A percentile compares a stretch with the other conserved stretches of the same genome.
These are phyloP conservation scores for Drosophila nr. perissopoda DNA, from an alignment of 2,888 invertebrate species.

Conservation along the genomic window DNA sequence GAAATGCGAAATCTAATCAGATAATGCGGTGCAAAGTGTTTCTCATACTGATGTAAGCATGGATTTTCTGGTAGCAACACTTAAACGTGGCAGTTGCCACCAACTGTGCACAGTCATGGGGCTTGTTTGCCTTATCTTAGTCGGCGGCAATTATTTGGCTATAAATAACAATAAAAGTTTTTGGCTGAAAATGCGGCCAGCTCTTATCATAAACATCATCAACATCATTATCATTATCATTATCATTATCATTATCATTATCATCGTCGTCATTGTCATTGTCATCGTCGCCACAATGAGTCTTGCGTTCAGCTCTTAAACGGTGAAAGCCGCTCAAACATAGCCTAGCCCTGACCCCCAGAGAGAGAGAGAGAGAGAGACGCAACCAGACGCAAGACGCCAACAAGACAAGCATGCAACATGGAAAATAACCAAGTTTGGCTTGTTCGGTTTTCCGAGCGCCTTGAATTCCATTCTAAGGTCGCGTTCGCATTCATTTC, in stretches of 20 bases:
- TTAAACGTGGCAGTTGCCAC: conserved; percentile 39
- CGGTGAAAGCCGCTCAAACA: conserved; percentile 37
- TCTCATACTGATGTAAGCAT: conserved; percentile 10
- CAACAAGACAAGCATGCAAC: neutral
- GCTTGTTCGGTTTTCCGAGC: conserved; percentile 34
- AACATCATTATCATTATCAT: conserved; percentile 6
- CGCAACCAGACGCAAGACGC: neutral
- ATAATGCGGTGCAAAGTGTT: conserved; percentile 39
- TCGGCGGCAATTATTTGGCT: conserved; percentile 62
- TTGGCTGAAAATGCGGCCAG: conserved; percentile 53
- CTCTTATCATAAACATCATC: conserved; percentile 45
- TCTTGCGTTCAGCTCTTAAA: neutral
- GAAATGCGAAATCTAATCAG: conserved; percentile 47
- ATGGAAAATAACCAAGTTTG: conserved; percentile 53
- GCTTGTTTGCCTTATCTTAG: conserved; percentile 42
- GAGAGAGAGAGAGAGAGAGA: too few species aligned
- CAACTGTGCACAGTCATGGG: conserved; percentile 31
- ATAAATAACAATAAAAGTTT: conserved; percentile 71
- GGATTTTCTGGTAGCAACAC: conserved; percentile 14
- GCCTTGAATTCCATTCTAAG: conserved; percentile 59
- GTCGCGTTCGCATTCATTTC: conserved; percentile 37
- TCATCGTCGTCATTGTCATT: conserved; percentile 9
- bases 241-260: neutral
- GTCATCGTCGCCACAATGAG: conserved; percentile 11
- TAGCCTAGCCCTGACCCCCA: conserved; percentile 10